Evolutionary conservation across 2,797 vertebrate genomes (phyloP).

Genomic region (Buphagus erythrorhynchus): DNA sequence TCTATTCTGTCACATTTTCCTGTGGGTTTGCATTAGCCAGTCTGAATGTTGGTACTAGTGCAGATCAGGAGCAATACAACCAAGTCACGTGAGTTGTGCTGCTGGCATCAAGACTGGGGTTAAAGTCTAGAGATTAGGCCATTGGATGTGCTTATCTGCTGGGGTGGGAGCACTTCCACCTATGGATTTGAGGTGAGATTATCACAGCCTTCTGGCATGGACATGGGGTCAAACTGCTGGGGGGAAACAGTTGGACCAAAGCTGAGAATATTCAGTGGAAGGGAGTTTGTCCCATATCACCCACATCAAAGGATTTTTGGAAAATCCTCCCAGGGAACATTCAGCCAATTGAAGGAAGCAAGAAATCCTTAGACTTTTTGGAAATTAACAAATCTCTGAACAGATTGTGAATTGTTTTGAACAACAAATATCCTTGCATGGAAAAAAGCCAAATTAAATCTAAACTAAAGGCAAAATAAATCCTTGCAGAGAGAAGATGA

Average conservation of each 20-base stretch:
- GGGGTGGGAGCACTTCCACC: background rate
- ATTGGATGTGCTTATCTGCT: background rate
- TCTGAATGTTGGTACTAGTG: background rate
- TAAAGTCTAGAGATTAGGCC: background rate
- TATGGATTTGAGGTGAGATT: background rate
- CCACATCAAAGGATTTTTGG: background rate
- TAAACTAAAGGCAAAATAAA: background rate
- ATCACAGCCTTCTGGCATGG: background rate
- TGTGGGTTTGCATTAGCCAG: background rate
- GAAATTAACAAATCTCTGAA: background rate
- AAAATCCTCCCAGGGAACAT: background rate
- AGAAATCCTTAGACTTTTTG: background rate
- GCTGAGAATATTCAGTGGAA: background rate
- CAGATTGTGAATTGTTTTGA: background rate
- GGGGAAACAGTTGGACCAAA: background rate
- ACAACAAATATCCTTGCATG: background rate
- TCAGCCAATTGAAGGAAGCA: background rate
- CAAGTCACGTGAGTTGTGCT: background rate
- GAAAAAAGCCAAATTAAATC: background rate
- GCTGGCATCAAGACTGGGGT: background rate
- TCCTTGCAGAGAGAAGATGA: background rate
- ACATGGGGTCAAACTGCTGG: background rate
- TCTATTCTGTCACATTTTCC: background rate
- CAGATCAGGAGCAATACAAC: background rate
- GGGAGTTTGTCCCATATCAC: background rate